Conservation (phyloP, 2,797 vertebrate species). For the Micrastur ruficollis region DNA sequence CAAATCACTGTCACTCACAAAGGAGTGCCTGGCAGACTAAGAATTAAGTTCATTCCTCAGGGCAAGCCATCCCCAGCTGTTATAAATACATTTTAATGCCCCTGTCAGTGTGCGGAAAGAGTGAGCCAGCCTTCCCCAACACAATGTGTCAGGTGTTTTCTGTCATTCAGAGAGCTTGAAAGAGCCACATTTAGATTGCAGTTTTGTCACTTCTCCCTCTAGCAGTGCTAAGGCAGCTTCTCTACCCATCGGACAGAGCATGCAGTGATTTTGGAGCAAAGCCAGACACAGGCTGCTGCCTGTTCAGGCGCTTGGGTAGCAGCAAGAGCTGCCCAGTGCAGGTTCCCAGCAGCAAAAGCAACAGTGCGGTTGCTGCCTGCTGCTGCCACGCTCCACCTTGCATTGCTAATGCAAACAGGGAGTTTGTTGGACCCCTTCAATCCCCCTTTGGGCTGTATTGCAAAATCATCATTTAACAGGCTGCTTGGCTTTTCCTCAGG, state of each 20-base stretch:
- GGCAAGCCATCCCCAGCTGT: constrained; percentile 70
- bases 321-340: background rate
- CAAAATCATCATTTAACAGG: background rate
- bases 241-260: background rate
- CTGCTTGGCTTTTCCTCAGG: background rate
- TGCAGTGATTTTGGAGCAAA: background rate
- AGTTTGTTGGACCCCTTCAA: background rate
- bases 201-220: constrained; percentile 53
- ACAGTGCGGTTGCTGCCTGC: rapidly evolving
- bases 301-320: background rate
- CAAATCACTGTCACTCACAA: constrained; percentile 76
- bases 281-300: background rate
- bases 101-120: constrained; percentile 64
- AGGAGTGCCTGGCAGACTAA: constrained; percentile 72
- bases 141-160: constrained; percentile 48
- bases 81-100: constrained; percentile 72
- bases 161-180: constrained; percentile 39
- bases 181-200: constrained; percentile 39
- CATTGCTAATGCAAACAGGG: rapidly evolving
- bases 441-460: background rate
- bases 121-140: constrained; percentile 32
- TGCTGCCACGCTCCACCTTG: rapidly evolving
- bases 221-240: constrained; percentile 18
- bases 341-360: background rate
- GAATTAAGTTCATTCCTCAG: constrained; percentile 75